Base-by-base conservation (phyloP, 2,888 invertebrate genomes). In the Ochropleura leucogaster region DNA sequence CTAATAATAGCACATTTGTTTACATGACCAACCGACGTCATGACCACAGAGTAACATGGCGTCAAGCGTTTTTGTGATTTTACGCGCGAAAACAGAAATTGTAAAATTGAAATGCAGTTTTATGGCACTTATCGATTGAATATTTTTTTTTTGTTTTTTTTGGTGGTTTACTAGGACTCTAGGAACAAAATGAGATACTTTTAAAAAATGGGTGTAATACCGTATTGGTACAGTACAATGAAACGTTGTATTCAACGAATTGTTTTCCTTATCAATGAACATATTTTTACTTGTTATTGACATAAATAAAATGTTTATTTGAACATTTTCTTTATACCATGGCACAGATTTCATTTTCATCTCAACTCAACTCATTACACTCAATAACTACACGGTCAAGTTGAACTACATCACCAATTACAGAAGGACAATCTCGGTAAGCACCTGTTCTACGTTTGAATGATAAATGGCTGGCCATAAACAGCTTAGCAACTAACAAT, bases 361-460 rank as follows among this genome's bases (percentile, higher is more conserved):
- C 6, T 2, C 1, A 12, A 49, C 47, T 44, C 16, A 1, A 9
- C 6, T 14, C n/a, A 14, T 18, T n/a, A 42, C 9, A 40, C 18
- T 40, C 14, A 75, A 49, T 18, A 20, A 5, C 16, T 47, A 10
- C 18, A 67, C 59, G 40, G 79, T 79, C 80, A 73, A 80, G 74
- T 80, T 65, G 14, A 73, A 77, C 74, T 8, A 77, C 62, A 64
- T 47, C 49, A 80, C 71, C 49, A 67, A 63, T 63, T 53, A 60
- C 20, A 72, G 68, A 83, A 78, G 53, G 62, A 59, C 80, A 78
- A 42, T 42, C 16, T 55, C 10, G 30, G n/a, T 51, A 9, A 62
- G 40, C 72, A 83, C 79, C 62, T 83, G 68, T 73, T 83, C 10
- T 16, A 53, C 65, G 14, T 57, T 78, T 62, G 18, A 57, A 73